Percentiles rank a stretch among this genome's conserved stretches.
Evolutionary conservation across 2,888 invertebrate genomes (phyloP).

Genomic region (Cheilosia soror): DNA sequence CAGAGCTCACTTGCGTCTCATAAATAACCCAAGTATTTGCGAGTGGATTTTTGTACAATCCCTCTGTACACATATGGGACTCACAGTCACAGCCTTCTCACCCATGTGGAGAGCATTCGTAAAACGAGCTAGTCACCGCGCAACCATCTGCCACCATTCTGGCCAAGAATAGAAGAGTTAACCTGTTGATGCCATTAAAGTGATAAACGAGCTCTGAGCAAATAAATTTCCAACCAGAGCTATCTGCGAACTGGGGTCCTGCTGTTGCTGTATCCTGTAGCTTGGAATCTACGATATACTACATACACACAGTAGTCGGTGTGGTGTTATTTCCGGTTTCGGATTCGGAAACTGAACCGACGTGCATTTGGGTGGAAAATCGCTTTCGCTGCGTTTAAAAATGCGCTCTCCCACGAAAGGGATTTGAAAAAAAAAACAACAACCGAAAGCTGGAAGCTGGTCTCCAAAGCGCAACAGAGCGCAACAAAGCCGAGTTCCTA

Average conservation of each 20-base stretch:
- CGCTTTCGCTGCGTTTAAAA: slow-evolving; percentile 27
- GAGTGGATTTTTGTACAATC: slow-evolving; percentile 44
- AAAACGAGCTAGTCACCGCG: slow-evolving; percentile 15
- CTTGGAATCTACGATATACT: slow-evolving; percentile 6
- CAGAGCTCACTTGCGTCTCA: slow-evolving; percentile 55
- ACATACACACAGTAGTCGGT: slow-evolving; percentile 16
- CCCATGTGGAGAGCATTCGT: slow-evolving; percentile 7
- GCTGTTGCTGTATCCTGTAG: background rate
- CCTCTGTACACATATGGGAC: slow-evolving; percentile 4
- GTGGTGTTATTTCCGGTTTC: slow-evolving; percentile 11
- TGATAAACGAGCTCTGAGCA: slow-evolving; percentile 66
- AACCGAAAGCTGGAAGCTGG: slow-evolving; percentile 7
- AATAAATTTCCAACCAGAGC: slow-evolving; percentile 50
- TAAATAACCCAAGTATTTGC: slow-evolving; percentile 68
- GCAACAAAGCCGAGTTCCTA: slow-evolving; percentile 1
- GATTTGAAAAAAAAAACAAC: slow-evolving; percentile 3
- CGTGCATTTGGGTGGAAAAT: slow-evolving; percentile 50
- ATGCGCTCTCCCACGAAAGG: background rate
- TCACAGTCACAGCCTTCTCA: background rate
- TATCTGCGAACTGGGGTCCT: background rate
- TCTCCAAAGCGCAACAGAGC: slow-evolving; percentile 20
- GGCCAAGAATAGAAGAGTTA: slow-evolving; percentile 47
- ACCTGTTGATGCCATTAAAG: slow-evolving; percentile 73
- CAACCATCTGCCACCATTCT: slow-evolving; percentile 46
- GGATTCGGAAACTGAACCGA: slow-evolving; percentile 29